A percentile compares a stretch with the other conserved stretches of the same genome.
These are phyloP conservation scores for Parelbella ahira DNA, from an alignment of 2,888 invertebrate genomes.

Conservation along the genomic window DNA sequence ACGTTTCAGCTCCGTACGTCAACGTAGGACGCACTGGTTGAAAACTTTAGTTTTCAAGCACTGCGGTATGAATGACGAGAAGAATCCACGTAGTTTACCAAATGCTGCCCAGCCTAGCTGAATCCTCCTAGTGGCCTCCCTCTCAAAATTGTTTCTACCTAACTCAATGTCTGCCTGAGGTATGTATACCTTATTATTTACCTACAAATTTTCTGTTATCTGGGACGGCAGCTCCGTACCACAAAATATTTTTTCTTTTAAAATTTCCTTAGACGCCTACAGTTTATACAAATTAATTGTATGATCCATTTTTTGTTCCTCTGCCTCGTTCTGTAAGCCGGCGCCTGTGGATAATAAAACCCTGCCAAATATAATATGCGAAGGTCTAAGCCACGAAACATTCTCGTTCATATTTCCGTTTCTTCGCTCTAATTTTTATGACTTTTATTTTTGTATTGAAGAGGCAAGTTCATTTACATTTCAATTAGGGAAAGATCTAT, in stretches of 20 bases:
- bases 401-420: constrained; percentile 2
- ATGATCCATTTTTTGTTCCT: constrained; percentile 11
- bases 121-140: too few species aligned
- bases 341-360: constrained; percentile 10
- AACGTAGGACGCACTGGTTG: too few species aligned
- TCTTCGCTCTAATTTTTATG: constrained; percentile 2
- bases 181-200: too few species aligned
- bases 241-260: constrained; percentile 1
- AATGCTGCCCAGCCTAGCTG: too few species aligned
- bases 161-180: too few species aligned
- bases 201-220: too few species aligned
- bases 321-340: constrained; percentile 2
- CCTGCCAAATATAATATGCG: constrained; percentile 7
- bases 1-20: too few species aligned
- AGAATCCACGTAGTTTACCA: too few species aligned
- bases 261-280: not conserved
- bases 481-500: constrained; percentile 3
- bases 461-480: constrained; percentile 3
- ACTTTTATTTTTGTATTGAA: constrained; percentile 8
- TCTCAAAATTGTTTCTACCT: too few species aligned
- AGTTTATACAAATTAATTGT: constrained; percentile 11
- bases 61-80: too few species aligned
- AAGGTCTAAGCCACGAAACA: not conserved
- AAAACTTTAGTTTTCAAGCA: too few species aligned
- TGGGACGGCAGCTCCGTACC: too few species aligned